These are phyloP conservation scores for Drosophila lutescens DNA, from an alignment of 2,888 invertebrate species.

Conservation along the genomic window DNA sequence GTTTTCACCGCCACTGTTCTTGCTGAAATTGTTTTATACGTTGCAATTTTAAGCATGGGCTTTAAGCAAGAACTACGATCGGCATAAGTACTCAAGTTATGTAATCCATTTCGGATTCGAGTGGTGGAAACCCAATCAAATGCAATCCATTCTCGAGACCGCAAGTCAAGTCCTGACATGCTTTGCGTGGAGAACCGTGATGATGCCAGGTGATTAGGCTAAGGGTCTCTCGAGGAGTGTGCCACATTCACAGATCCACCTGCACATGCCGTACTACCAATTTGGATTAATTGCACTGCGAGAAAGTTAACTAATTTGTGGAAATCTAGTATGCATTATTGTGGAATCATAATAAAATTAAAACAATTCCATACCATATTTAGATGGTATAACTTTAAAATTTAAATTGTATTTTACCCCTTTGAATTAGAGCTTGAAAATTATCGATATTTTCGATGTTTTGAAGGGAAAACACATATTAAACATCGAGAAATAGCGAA, in stretches of 20 bases:
- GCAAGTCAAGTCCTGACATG: constrained; percentile 44
- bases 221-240: constrained; percentile 45
- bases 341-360: too few species aligned
- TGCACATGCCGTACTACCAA: constrained; percentile 2
- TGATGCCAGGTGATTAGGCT: constrained; percentile 51
- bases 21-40: constrained; percentile 11
- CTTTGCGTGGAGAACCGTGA: constrained; percentile 33
- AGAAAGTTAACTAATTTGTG: background rate
- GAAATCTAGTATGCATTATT: too few species aligned
- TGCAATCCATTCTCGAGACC: constrained; percentile 20
- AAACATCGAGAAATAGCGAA: too few species aligned
- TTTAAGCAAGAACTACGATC: background rate
- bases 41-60: background rate
- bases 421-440: too few species aligned
- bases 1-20: background rate
- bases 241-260: constrained; percentile 30
- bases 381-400: too few species aligned
- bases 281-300: constrained; percentile 19
- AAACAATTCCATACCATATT: too few species aligned
- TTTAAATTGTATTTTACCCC: too few species aligned
- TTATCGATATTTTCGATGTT: too few species aligned
- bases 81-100: constrained; percentile 23
- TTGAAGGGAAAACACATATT: too few species aligned
- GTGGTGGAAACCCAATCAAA: constrained; percentile 18
- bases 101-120: constrained; percentile 20